Base-by-base conservation (phyloP, 2,888 invertebrate genomes). In the Papilio gigon region DNA sequence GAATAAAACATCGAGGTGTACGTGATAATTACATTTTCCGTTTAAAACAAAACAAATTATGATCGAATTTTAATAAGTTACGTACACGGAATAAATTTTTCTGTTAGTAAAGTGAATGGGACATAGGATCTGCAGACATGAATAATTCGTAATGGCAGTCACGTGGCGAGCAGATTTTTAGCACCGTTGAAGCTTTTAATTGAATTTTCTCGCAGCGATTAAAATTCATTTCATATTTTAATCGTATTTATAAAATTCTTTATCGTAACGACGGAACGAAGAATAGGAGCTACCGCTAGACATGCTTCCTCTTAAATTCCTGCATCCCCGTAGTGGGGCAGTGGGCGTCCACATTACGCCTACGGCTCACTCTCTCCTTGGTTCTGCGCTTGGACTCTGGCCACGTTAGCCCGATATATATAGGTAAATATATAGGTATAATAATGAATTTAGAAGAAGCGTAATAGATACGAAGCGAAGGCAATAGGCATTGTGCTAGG, bases 101-200 rank as follows among this genome's bases (percentile, higher is more conserved):
- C 17, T 30, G 17, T 30, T 53, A n/a, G 1, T 40, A 9, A 25
- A 53, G 8, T 27, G 3, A 30, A 30, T 30, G 8, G 53, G 30
- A 30, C 50, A 37, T 53, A 14, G n/a, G 64, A 53, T 53, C 37
- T 53, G 50, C 35, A 30, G 35, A 30, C 20, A 50, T 63, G 35
- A 63, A 63, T 63, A 47, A 33, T 65, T 56, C 20, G 42, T 30
- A n/a, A 65, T 22, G 53, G 40, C 37, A 30, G 65, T 65, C 65
- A 65, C 42, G 65, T 53, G 27, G 56, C 53, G 12, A 11, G 56
- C 40, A 65, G 27, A 40, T 65, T 56, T 65, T 65, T 65, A 56
- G 56, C 56, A 30, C 30, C 30, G 65, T 40, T 27, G n/a, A 56
- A 40, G 30, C 37, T 56, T 56, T 65, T 42, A 65, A 65, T 56